Base-by-base conservation (phyloP, 2,888 invertebrate species). In the Noctua fimbriata region DNA sequence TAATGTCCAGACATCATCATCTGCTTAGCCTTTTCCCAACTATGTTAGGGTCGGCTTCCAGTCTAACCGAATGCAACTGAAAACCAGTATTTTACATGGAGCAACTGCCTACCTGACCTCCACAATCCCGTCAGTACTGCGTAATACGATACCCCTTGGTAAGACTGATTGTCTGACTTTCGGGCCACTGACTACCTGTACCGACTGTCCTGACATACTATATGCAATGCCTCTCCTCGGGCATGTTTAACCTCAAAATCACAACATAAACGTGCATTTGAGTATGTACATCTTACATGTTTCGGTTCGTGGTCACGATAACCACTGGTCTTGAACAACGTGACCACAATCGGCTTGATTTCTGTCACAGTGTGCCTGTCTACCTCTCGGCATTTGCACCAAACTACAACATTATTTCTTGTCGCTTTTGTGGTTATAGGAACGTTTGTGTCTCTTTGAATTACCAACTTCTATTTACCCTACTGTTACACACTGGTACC, bases 261-360 rank as follows among this genome's bases (percentile, higher is more conserved):
- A 36, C 2, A 47, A 41, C 21, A 24, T 16, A 32, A 14, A 60
- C 41, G 21, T 44, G n/a, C 16, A 32, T 18, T 36, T 41, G 36
- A 32, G 12, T 32, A 55, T 14, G 18, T 41, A 36, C 14, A 28
- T 28, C 55, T 14, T 52, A 52, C 18, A 77, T 60, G 58, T 28
- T 41, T 41, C 28, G 28, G 78, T 77, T 69, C 5, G 67, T 12
- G 83, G 69, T 83, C 47, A 60, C 52, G 21, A 67, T 60, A 71
- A 55, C 75, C 52, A 76, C 52, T 60, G 77, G 36, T 55, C 60
- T 71, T 78, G 60, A 75, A 32, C 81, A 69, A 41, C 21, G 55
- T 76, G 14, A 83, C 81, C 78, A 69, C 81, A 83, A 67, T 71
- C 28, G 21, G 78, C 41, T 78, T 82, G 52, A 49, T 36, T 55